Conservation (phyloP, 2,888 invertebrate genomes). For the Germaria angustata region DNA sequence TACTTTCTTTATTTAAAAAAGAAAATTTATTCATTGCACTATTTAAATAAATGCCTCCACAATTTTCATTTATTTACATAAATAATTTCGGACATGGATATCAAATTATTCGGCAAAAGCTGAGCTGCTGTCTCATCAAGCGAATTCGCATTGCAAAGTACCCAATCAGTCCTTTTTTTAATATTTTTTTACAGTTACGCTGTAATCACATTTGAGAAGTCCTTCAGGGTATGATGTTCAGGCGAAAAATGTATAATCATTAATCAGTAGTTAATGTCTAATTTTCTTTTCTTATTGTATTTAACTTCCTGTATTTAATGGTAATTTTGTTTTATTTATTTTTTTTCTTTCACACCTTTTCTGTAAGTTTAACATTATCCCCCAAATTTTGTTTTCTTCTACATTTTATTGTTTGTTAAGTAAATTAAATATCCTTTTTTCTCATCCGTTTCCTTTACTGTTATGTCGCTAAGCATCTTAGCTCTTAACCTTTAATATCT, state of each 20-base stretch:
- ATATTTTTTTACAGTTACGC: not conserved
- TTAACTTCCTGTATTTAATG: constrained; percentile 53
- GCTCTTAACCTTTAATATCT: constrained; percentile 59
- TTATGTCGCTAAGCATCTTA: constrained; percentile 44
- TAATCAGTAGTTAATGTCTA: constrained; percentile 62
- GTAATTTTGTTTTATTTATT: constrained; percentile 52
- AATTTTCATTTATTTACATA: no score
- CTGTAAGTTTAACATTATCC: constrained; percentile 25
- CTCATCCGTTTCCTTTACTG: constrained; percentile 19
- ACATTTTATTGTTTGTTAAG: constrained; percentile 43
- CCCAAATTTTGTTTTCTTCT: not conserved
- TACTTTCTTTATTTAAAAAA: not conserved
- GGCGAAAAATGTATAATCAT: constrained; percentile 38
- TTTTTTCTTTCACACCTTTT: constrained; percentile 56
- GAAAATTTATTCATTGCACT: no score
- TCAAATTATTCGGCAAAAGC: no score
- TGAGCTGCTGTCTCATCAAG: no score
- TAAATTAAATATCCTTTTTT: constrained; percentile 65
- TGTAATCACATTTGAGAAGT: constrained; percentile 51
- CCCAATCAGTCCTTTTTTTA: no score
- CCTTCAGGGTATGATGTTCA: constrained; percentile 13
- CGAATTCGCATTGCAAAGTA: no score
- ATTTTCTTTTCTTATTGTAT: constrained; percentile 42
- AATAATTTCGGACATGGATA: no score
- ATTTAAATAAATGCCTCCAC: no score